Evolutionary conservation across 2,113 vertebrate species (phyloP).

Genomic region (Colinus virginianus): DNA sequence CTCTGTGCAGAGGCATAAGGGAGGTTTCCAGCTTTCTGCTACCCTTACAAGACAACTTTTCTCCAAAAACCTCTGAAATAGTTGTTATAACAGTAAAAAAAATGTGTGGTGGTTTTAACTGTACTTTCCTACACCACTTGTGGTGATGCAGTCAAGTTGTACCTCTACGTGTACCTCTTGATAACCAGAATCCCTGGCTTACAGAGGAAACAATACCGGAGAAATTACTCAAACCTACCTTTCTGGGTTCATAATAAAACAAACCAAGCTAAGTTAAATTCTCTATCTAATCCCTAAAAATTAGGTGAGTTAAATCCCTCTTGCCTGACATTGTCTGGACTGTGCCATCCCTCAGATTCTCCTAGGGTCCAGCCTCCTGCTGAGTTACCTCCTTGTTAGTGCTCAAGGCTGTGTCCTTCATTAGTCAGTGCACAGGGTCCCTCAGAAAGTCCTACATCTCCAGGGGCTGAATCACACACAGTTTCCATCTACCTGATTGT

Average conservation of each 20-base stretch:
- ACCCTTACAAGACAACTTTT: background rate
- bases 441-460: background rate
- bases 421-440: background rate
- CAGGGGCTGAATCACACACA: background rate
- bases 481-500: background rate
- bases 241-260: background rate
- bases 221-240: background rate
- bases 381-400: background rate
- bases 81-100: background rate
- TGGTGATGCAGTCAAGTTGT: background rate
- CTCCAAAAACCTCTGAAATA: background rate
- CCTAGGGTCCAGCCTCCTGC: background rate
- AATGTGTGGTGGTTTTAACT: background rate
- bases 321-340: background rate
- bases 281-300: background rate
- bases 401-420: background rate
- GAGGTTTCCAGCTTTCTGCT: background rate
- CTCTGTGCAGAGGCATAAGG: fast-evolving
- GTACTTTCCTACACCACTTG: background rate
- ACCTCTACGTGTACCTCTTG: background rate
- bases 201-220: background rate
- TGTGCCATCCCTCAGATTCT: background rate
- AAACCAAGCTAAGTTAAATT: background rate
- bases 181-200: background rate
- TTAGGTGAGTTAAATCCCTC: background rate